These are phyloP conservation scores for Paramacrobiotus metropolitanus DNA, from an alignment of 1,140 invertebrate genomes.

Conservation along the genomic window DNA sequence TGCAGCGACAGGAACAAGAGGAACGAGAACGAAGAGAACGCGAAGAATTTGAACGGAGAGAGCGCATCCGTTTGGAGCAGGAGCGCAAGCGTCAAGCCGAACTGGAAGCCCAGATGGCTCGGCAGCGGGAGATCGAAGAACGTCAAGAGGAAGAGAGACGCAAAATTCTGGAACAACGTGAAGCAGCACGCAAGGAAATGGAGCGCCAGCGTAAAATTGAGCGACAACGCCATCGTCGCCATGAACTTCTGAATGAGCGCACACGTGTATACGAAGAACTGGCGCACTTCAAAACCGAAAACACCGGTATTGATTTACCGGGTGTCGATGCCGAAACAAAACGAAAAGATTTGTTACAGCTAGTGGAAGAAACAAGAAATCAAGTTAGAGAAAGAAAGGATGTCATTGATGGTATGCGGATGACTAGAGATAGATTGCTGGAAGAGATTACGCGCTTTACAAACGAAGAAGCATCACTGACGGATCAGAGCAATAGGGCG, in stretches of 20 bases:
- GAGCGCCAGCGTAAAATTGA: conserved; percentile 80
- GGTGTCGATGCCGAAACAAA: conserved; percentile 37
- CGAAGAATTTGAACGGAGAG: conserved; percentile 58
- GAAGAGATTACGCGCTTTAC: neutral
- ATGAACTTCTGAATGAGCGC: conserved; percentile 55
- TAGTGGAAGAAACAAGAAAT: conserved; percentile 56
- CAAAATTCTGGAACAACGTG: conserved; percentile 31
- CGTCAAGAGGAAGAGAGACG: conserved; percentile 27
- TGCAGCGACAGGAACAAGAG: conserved; percentile 66
- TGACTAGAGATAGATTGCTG: conserved; percentile 41
- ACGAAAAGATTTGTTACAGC: conserved; percentile 41
- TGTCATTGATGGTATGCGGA: conserved; percentile 83
- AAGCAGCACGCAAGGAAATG: conserved; percentile 49
- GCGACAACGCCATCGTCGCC: conserved; percentile 76
- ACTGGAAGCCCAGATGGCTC: conserved; percentile 45
- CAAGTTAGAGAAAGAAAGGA: conserved; percentile 74
- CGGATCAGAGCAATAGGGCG: too few relatives aligned
- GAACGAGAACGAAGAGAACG: conserved; percentile 71
- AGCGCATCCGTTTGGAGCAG: conserved; percentile 40
- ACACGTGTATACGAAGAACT: conserved; percentile 68
- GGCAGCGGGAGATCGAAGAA: conserved; percentile 51
- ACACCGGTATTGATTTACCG: neutral
- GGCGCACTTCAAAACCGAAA: conserved; percentile 9
- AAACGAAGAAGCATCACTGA: neutral
- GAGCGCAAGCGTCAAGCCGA: conserved; percentile 25